A percentile compares a stretch with the other conserved stretches of the same genome.
phyloP scores from a whole-genome alignment of 2,113 vertebrate genomes.

The Lepisosteus oculatus region DNA sequence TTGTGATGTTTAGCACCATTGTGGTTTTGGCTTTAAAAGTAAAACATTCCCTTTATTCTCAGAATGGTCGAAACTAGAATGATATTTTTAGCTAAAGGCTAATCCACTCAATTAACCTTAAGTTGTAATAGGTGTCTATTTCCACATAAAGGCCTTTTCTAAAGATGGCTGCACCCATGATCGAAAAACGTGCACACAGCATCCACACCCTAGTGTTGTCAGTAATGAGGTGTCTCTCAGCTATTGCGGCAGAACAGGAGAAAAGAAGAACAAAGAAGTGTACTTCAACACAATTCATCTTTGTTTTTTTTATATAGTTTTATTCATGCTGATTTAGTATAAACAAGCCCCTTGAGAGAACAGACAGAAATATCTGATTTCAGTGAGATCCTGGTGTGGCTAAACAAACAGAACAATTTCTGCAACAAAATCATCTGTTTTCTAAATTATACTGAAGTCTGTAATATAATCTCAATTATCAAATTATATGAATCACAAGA shows the following conservation, averaged over 20 bases:
- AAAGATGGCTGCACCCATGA: conserved; percentile 54
- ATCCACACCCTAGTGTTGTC: conserved; percentile 18
- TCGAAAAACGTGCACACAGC: conserved; percentile 14
- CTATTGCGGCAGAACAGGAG: not conserved
- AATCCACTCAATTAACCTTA: not conserved
- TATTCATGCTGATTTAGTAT: too few relatives aligned
- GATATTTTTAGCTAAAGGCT: not conserved
- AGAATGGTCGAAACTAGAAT: too few relatives aligned
- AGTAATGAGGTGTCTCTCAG: conserved; percentile 13
- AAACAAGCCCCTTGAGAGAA: too few relatives aligned
- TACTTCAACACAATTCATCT: not conserved
- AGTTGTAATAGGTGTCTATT: conserved; percentile 30
- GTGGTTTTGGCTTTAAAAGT: too few relatives aligned
- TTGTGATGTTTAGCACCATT: too few relatives aligned
- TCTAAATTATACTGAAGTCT: too few relatives aligned
- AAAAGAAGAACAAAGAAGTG: conserved; percentile 13
- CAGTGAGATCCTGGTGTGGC: not conserved
- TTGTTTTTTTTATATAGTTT: not conserved
- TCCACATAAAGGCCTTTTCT: conserved; percentile 43
- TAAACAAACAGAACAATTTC: not conserved
- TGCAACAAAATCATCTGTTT: not conserved
- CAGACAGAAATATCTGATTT: not conserved
- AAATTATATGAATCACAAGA: too few relatives aligned
- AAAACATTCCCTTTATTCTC: too few relatives aligned
- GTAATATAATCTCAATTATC: too few relatives aligned